Evolutionary conservation across 1,140 invertebrate species (phyloP).

Genomic region (Tetramorium simillimum): DNA sequence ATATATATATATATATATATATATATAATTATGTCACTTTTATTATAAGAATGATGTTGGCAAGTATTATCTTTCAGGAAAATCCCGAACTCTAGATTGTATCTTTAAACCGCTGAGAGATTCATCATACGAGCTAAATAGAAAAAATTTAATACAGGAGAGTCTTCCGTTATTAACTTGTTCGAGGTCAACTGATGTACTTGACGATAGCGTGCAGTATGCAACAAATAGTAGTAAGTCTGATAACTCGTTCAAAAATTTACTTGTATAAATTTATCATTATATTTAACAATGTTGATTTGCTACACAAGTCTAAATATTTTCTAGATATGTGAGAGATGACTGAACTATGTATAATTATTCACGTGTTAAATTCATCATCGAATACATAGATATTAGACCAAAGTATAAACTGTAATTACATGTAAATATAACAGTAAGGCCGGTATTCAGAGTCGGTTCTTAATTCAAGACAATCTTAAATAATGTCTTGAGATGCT

Average conservation of each 20-base stretch:
- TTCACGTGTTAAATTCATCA: slow-evolving; percentile 15
- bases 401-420: neutral
- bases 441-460: too few species aligned
- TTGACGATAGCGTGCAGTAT: neutral
- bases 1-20: neutral
- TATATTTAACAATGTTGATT: neutral
- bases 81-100: slow-evolving; percentile 29
- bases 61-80: slow-evolving; percentile 11
- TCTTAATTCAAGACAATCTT: too few species aligned
- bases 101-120: slow-evolving; percentile 29
- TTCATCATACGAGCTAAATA: slow-evolving; percentile 5
- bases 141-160: slow-evolving; percentile 25
- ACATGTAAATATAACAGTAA: slow-evolving; percentile 4
- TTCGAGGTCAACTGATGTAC: neutral
- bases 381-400: neutral
- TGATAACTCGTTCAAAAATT: neutral
- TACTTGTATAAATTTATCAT: neutral
- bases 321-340: slow-evolving; percentile 34
- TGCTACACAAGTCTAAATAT: neutral
- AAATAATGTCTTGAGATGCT: too few species aligned
- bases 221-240: slow-evolving; percentile 23
- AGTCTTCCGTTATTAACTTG: slow-evolving; percentile 33
- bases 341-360: slow-evolving; percentile 21
- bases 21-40: neutral
- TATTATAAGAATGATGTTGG: neutral